Percentiles rank a stretch among this genome's conserved stretches.
Evolutionary conservation across 2,888 invertebrate species (phyloP).

Genomic region (Heliconius cydno): DNA sequence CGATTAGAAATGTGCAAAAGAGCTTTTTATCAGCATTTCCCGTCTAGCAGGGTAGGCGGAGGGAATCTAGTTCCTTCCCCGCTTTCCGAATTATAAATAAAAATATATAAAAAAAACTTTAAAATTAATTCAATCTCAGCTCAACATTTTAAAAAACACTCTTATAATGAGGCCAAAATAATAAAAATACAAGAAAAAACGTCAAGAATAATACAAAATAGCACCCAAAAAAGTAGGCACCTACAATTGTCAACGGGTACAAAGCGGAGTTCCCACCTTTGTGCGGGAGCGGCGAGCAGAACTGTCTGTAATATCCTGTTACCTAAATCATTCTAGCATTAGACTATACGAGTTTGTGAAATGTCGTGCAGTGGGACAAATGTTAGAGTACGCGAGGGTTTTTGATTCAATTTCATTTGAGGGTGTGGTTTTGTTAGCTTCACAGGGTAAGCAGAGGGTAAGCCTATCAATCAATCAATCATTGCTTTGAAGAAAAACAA

Average conservation of each 20-base stretch:
- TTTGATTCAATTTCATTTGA: not conserved
- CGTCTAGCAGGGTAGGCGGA: too few species aligned
- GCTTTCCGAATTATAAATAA: too few species aligned
- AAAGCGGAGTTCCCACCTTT: slow-evolving; percentile 70
- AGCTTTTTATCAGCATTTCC: too few species aligned
- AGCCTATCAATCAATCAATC: too few species aligned
- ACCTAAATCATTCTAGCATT: slow-evolving; percentile 46
- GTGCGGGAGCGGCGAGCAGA: slow-evolving; percentile 65
- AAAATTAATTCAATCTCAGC: too few species aligned
- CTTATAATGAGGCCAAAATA: slow-evolving; percentile 41
- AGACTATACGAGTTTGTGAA: not conserved
- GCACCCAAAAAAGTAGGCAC: slow-evolving; percentile 45
- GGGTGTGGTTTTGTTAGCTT: too few species aligned
- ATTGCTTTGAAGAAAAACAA: too few species aligned
- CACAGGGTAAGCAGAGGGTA: too few species aligned
- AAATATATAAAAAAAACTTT: too few species aligned
- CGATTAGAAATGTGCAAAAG: too few species aligned
- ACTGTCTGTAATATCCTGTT: slow-evolving; percentile 75
- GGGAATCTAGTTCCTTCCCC: too few species aligned
- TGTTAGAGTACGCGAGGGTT: not conserved
- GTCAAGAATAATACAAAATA: not conserved
- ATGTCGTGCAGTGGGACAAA: not conserved
- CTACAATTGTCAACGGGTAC: slow-evolving; percentile 64
- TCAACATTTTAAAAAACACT: too few species aligned
- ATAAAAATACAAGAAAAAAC: slow-evolving; percentile 33